Conservation (phyloP, 2,888 invertebrate genomes). For the Mythimna vitellina region DNA sequence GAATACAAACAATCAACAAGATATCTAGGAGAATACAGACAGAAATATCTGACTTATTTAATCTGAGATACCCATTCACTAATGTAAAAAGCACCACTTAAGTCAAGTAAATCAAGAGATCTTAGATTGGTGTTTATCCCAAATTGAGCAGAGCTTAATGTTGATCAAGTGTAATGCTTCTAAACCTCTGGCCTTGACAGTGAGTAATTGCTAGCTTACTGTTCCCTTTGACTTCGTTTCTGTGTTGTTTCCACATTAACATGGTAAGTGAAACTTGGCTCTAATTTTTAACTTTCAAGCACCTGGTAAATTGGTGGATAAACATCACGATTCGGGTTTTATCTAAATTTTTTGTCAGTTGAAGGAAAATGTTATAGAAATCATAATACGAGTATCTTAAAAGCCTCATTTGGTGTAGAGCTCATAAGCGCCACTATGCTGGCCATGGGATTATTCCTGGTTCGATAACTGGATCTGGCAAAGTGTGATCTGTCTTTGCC, state of each 20-base stretch:
- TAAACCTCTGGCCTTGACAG: slow-evolving; percentile 30
- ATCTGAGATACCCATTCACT: slow-evolving; percentile 1
- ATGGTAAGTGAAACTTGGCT: background rate
- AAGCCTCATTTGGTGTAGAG: too few relatives aligned
- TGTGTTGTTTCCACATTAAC: slow-evolving; percentile 1
- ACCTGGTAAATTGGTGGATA: background rate
- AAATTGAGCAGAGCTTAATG: slow-evolving; percentile 22
- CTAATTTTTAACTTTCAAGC: background rate
- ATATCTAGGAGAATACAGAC: background rate
- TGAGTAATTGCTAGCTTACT: slow-evolving; percentile 52
- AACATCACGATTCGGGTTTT: background rate
- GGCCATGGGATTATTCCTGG: too few relatives aligned
- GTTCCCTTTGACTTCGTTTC: background rate
- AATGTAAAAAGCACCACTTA: background rate
- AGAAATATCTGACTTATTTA: background rate
- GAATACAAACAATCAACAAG: background rate
- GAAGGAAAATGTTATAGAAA: background rate
- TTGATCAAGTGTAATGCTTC: slow-evolving; percentile 31
- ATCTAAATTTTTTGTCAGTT: background rate
- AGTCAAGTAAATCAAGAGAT: slow-evolving; percentile 14
- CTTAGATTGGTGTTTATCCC: background rate
- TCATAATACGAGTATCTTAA: background rate
- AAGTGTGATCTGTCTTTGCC: too few relatives aligned
- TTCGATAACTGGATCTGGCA: too few relatives aligned
- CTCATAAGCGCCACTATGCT: too few relatives aligned